Percentiles rank a stretch among this genome's conserved stretches.
Conservation (phyloP, 2,888 invertebrate genomes). For the Hipparchia semele region DNA sequence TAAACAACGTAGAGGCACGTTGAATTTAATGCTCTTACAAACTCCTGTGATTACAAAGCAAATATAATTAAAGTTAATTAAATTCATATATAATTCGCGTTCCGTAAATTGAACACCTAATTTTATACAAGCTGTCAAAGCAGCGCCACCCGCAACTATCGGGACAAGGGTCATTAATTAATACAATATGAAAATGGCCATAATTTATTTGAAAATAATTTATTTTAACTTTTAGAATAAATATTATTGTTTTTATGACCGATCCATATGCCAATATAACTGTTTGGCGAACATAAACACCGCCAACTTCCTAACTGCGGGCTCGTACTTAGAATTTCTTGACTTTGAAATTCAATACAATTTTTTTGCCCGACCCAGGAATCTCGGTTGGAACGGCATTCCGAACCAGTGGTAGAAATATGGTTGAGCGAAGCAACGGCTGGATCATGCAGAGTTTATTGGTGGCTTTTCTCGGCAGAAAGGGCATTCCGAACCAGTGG, state of each 20-base stretch:
- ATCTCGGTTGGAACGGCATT: too few relatives aligned
- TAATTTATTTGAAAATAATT: constrained; percentile 16
- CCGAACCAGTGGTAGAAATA: too few relatives aligned
- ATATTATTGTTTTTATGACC: constrained; percentile 7
- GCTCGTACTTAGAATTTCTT: too few relatives aligned
- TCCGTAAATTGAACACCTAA: constrained; percentile 23
- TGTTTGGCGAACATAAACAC: not conserved
- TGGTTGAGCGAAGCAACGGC: too few relatives aligned
- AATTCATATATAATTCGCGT: constrained; percentile 24
- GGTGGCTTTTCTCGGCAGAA: too few relatives aligned
- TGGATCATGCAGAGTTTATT: too few relatives aligned
- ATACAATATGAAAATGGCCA: constrained; percentile 16
- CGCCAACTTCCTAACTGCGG: too few relatives aligned
- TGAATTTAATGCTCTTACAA: constrained; percentile 7
- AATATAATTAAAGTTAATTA: constrained; percentile 21
- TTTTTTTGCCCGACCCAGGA: too few relatives aligned
- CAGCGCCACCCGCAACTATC: constrained; percentile 20
- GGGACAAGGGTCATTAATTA: constrained; percentile 13
- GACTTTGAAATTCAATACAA: too few relatives aligned
- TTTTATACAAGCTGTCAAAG: constrained; percentile 29
- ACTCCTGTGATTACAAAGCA: constrained; percentile 15
- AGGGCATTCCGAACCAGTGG: too few relatives aligned
- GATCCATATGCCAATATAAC: not conserved
- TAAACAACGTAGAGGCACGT: not conserved
- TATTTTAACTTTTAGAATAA: constrained; percentile 15